A percentile compares a stretch with the other conserved stretches of the same genome.
Evolutionary conservation across 2,797 vertebrate species (phyloP).

Genomic region (Cetoscarus ocellatus): DNA sequence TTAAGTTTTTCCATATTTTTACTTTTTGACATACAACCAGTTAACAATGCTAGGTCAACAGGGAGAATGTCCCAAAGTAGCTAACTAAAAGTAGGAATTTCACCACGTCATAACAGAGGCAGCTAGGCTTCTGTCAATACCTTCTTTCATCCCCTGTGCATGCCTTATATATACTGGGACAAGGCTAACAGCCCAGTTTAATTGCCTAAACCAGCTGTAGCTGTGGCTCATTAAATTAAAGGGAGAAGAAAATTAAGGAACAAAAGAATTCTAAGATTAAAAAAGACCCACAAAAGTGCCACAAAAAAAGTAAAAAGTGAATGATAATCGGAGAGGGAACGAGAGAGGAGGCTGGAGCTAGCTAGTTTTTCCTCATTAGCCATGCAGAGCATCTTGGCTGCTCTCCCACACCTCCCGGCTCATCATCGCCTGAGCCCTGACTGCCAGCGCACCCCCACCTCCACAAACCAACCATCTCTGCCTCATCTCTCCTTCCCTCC

Average conservation of each 20-base stretch:
- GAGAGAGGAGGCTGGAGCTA: conserved; percentile 49
- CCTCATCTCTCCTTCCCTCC: conserved; percentile 60
- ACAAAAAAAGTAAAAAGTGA: conserved; percentile 42
- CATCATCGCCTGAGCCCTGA: conserved; percentile 94
- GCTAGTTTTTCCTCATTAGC: conserved; percentile 87
- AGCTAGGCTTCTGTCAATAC: too few species aligned
- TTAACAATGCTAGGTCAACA: too few species aligned
- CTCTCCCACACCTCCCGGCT: conserved; percentile 95
- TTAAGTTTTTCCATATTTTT: too few species aligned
- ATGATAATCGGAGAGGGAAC: conserved; percentile 39
- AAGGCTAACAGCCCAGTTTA: too few species aligned
- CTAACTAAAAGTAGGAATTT: too few species aligned
- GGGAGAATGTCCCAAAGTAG: too few species aligned
- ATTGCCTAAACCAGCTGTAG: too few species aligned
- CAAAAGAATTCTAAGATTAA: conserved; percentile 8
- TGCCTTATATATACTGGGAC: too few species aligned
- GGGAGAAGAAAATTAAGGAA: neutral
- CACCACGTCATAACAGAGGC: too few species aligned
- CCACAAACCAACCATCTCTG: conserved; percentile 60
- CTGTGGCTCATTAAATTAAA: too few species aligned
- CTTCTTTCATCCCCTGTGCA: too few species aligned
- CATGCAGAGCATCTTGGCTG: conserved; percentile 95
- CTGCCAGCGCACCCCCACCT: conserved; percentile 92
- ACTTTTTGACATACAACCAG: too few species aligned
- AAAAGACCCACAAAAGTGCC: neutral